Conservation (phyloP, 30 jellyfish, hydroid and myxozoan genomes). For the Hydractinia echinata region DNA sequence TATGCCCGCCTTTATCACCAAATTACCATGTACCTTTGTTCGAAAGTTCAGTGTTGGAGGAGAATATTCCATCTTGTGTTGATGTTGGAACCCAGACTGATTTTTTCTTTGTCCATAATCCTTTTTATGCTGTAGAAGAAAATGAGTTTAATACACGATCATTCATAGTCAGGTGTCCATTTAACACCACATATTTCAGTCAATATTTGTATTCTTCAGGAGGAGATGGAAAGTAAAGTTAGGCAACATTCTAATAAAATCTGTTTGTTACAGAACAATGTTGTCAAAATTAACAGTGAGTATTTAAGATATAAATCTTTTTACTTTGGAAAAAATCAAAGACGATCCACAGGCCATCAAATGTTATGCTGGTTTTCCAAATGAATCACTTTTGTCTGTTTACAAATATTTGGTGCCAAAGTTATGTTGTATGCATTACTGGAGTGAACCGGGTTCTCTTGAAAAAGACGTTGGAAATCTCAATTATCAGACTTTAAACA, state of each 20-base stretch:
- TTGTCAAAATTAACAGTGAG: not conserved
- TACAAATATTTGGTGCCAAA: conserved; percentile 40
- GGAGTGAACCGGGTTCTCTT: conserved; percentile 37
- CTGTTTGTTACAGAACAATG: not conserved
- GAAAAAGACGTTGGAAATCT: not conserved
- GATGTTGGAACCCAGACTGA: conserved; percentile 9
- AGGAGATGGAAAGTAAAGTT: not conserved
- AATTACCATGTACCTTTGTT: no score
- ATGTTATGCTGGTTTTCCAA: conserved; percentile 37
- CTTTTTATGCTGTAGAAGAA: not conserved
- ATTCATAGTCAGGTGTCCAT: not conserved
- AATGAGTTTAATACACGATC: not conserved
- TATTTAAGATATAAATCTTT: no score
- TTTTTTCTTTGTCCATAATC: not conserved
- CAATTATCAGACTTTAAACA: not conserved
- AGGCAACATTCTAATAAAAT: not conserved
- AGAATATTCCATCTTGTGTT: no score
- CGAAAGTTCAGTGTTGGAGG: no score
- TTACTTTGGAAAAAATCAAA: conserved; percentile 31
- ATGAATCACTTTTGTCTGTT: no score
- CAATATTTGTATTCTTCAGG: not conserved
- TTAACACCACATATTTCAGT: not conserved
- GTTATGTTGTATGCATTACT: conserved; percentile 21
- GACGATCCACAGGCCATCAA: conserved; percentile 23
- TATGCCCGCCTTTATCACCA: no score